Base-by-base conservation (phyloP, 2,888 invertebrate genomes). In the Lordiphosa fenestrarum region DNA sequence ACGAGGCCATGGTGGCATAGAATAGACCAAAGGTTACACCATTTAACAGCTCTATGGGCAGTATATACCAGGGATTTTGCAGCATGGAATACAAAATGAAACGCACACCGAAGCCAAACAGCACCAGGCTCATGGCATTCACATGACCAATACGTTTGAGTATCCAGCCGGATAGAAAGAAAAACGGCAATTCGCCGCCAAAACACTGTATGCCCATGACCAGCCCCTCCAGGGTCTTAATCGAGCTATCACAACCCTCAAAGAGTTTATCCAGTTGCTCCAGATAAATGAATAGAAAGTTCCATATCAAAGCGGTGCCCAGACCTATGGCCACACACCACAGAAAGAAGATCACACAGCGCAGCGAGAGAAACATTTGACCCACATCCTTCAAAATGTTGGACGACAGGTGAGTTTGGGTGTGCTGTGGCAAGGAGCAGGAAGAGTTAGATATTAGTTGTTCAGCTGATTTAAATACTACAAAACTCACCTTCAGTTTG, bases 11-110 rank as follows among this genome's bases (percentile, higher is more conserved):
- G 7, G 95, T 94, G 0, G 96, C 93, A 88, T 95, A 97, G 82
- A 95, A 95, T 86, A 97, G 92, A 15, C 97, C 97, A 87, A 95
- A 95, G 0, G 97, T 96, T 19, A 97, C 90, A 0, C 98, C 97
- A 89, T 98, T 96, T 6, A 95, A 90, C 62, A 96, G 88, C 89
- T 98, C 98, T 50, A 98, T 93, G 0, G 96, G 94, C 59, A 98
- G 90, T 44, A 95, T 93, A 91, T 92, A 93, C 96, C 97, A 97
- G 0, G 96, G 94, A 88, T 96, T 93, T 1, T 91, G 90, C 51
- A 97, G 89, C 51, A 94, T 89, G 2, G 96, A 97, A 88, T 98
- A 98, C 12, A 94, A 90, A 63, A 96, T 90, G 82, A 96, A 95
- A 48, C 98, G 92, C 0, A 95, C 88, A 0, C 95, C 95, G 86